Evolutionary conservation across 2,113 vertebrate species (phyloP).

Genomic region (Pagrus major): DNA sequence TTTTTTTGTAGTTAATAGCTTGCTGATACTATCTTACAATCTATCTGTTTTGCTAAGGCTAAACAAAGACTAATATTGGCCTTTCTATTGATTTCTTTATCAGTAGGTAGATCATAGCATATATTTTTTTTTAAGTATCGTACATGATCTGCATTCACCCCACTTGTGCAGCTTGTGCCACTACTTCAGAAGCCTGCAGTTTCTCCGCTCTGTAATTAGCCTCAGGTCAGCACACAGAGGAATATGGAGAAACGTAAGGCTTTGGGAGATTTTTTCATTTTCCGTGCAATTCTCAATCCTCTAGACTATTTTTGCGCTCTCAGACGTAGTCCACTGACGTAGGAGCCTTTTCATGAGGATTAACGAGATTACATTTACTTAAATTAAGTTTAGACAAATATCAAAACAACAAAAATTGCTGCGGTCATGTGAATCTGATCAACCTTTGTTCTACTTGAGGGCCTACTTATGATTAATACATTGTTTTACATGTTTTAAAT

Average conservation of each 20-base stretch:
- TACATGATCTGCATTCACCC: not conserved
- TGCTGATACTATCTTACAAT: not conserved
- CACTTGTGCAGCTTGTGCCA: slow-evolving; percentile 1
- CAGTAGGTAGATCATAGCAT: not conserved
- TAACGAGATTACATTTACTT: slow-evolving; percentile 40
- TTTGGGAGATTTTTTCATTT: slow-evolving; percentile 41
- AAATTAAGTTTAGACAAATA: slow-evolving; percentile 33
- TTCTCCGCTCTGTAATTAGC: slow-evolving; percentile 49
- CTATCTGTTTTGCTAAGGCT: not conserved
- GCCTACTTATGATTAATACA: not conserved
- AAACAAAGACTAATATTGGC: not conserved
- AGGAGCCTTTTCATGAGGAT: slow-evolving; percentile 47
- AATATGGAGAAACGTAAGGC: slow-evolving; percentile 32
- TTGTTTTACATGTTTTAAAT: not conserved
- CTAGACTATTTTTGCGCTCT: slow-evolving; percentile 42
- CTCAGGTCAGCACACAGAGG: slow-evolving; percentile 18
- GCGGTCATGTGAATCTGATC: slow-evolving; percentile 7
- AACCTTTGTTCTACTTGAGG: not conserved
- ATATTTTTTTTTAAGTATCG: too few relatives aligned
- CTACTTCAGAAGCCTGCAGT: slow-evolving; percentile 20
- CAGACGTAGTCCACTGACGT: slow-evolving; percentile 27
- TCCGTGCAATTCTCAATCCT: slow-evolving; percentile 39
- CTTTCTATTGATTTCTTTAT: not conserved
- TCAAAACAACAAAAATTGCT: slow-evolving; percentile 3
- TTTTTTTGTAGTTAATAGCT: not conserved